Conservation (phyloP, 2,113 vertebrate genomes). For the Muntiacus muntjak region DNA sequence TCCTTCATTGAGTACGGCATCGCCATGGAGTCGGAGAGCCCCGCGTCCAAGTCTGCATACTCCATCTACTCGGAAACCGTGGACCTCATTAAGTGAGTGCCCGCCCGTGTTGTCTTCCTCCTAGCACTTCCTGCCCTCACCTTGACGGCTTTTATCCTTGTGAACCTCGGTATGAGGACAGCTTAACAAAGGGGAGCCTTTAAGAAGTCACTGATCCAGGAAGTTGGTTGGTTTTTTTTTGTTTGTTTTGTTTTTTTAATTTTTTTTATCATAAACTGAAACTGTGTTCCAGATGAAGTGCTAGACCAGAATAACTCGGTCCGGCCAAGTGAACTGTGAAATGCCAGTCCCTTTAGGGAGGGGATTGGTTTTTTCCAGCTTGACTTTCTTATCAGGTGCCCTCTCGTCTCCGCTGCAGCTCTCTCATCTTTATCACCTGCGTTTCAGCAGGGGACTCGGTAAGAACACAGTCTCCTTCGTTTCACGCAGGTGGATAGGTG, state of each 20-base stretch:
- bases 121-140: neutral
- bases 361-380: neutral
- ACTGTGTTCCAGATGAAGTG: neutral
- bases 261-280: neutral
- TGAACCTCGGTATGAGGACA: neutral
- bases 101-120: neutral
- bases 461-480: neutral
- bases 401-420: neutral
- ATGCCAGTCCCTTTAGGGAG: neutral
- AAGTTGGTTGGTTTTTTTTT: neutral
- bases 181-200: neutral
- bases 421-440: neutral
- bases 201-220: neutral
- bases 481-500: neutral
- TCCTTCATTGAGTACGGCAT: slow-evolving; percentile 91
- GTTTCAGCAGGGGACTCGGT: neutral
- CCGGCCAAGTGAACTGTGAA: neutral
- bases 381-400: neutral
- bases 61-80: slow-evolving; percentile 90
- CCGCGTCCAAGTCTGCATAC: slow-evolving; percentile 87
- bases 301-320: neutral
- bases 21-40: slow-evolving; percentile 86
- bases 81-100: slow-evolving; percentile 91
- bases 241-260: neutral
- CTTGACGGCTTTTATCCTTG: neutral